These are phyloP conservation scores for Tokudaia muenninki DNA, from an alignment of 2,797 vertebrate species.

Conservation along the genomic window DNA sequence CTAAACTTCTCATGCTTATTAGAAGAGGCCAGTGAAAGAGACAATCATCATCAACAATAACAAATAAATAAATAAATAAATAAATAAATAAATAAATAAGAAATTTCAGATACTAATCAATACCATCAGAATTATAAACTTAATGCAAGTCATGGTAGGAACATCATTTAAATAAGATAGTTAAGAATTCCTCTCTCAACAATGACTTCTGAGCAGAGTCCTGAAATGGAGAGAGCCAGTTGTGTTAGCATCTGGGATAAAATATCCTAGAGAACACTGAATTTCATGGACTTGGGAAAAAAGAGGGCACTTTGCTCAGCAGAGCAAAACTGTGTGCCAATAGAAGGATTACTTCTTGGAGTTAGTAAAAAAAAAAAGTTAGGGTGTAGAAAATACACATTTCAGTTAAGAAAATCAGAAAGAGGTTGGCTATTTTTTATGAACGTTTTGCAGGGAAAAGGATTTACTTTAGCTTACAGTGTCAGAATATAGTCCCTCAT, in stretches of 20 bases:
- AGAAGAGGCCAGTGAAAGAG: neutral
- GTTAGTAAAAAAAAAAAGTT: neutral
- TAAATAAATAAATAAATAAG: neutral
- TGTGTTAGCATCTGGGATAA: neutral
- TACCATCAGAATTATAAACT: neutral
- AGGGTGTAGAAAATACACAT: neutral
- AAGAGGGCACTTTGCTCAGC: fast-evolving
- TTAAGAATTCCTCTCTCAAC: neutral
- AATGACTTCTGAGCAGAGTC: neutral
- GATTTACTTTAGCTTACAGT: neutral
- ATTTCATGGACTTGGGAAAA: neutral
- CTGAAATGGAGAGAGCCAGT: neutral
- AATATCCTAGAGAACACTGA: no score
- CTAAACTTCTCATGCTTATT: neutral
- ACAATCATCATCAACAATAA: neutral
- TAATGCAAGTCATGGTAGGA: neutral
- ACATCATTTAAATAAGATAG: neutral
- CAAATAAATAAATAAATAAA: neutral
- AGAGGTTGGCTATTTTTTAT: neutral
- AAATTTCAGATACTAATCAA: neutral
- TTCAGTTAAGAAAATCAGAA: neutral
- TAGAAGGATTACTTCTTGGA: neutral
- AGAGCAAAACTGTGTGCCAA: neutral
- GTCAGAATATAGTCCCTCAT: no score
- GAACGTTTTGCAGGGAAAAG: neutral